A percentile compares a stretch with the other conserved stretches of the same genome.
phyloP scores from a whole-genome alignment of 2,888 invertebrate species.

The Synanthedon vespiformis region DNA sequence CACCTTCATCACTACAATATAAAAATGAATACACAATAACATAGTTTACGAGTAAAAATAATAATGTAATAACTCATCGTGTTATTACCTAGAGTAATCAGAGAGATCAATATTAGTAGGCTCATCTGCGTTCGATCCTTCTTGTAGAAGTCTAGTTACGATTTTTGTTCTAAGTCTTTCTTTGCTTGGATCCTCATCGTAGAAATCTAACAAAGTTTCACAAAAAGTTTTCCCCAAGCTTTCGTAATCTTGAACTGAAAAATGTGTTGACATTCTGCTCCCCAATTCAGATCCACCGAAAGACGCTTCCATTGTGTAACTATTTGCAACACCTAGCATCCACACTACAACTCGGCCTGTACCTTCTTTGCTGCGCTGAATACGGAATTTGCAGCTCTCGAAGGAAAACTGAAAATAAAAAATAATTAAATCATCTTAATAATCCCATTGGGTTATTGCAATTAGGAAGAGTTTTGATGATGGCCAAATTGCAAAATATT shows the following conservation, averaged over 20 bases:
- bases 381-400: conserved; percentile 93
- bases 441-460: neutral
- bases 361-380: conserved; percentile 94
- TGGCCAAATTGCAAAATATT: neutral
- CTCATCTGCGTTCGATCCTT: conserved; percentile 90
- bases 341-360: conserved; percentile 95
- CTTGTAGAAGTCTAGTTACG: conserved; percentile 80
- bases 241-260: conserved; percentile 75
- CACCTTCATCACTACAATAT: conserved; percentile 80
- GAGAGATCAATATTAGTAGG: conserved; percentile 87
- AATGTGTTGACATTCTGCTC: conserved; percentile 85
- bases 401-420: conserved; percentile 82
- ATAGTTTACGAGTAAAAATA: neutral
- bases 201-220: conserved; percentile 92
- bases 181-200: conserved; percentile 87
- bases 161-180: conserved; percentile 85
- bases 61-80: neutral
- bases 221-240: conserved; percentile 90
- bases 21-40: neutral
- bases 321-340: conserved; percentile 94
- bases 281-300: conserved; percentile 91
- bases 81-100: conserved; percentile 85
- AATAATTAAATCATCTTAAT: neutral
- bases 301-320: conserved; percentile 96
- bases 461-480: neutral